These are phyloP conservation scores for Monochamus alternatus DNA, from an alignment of 2,888 invertebrate species.

Conservation along the genomic window DNA sequence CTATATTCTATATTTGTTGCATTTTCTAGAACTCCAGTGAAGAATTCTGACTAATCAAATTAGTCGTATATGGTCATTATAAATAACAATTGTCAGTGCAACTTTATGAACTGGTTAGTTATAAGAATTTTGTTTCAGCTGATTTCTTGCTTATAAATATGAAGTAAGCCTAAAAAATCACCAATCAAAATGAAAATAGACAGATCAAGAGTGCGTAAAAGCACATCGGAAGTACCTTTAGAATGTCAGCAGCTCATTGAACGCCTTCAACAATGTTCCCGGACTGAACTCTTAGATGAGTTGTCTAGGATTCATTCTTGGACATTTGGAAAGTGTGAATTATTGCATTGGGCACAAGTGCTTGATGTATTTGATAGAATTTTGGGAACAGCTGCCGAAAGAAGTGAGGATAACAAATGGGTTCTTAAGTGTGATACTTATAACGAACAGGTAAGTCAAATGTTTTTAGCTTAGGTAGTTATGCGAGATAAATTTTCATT, in stretches of 20 bases:
- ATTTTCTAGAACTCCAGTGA: background rate
- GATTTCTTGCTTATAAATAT: slow-evolving; percentile 38
- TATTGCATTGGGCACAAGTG: slow-evolving; percentile 90
- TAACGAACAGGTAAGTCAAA: slow-evolving; percentile 53
- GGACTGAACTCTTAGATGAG: slow-evolving; percentile 78
- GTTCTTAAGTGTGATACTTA: slow-evolving; percentile 81
- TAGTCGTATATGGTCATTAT: background rate
- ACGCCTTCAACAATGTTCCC: slow-evolving; percentile 79
- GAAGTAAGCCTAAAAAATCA: slow-evolving; percentile 37
- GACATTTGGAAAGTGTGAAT: slow-evolving; percentile 90
- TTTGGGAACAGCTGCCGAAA: slow-evolving; percentile 82
- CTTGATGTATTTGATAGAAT: slow-evolving; percentile 84
- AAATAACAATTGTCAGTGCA: background rate
- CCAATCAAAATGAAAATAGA: slow-evolving; percentile 83
- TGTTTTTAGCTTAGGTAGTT: background rate
- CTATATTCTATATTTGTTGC: slow-evolving; percentile 7
- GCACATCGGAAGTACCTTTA: slow-evolving; percentile 86
- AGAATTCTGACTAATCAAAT: background rate
- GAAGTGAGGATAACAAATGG: slow-evolving; percentile 78
- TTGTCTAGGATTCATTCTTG: slow-evolving; percentile 84
- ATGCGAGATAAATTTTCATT: too few species aligned
- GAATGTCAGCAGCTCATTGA: slow-evolving; percentile 86
- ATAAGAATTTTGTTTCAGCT: slow-evolving; percentile 36
- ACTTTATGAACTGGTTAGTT: slow-evolving; percentile 12
- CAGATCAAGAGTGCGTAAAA: slow-evolving; percentile 84